Evolutionary conservation across 2,113 vertebrate genomes (phyloP), one percentile per base, ranked within the genome.

Genomic region (Agapornis roseicollis): DNA sequence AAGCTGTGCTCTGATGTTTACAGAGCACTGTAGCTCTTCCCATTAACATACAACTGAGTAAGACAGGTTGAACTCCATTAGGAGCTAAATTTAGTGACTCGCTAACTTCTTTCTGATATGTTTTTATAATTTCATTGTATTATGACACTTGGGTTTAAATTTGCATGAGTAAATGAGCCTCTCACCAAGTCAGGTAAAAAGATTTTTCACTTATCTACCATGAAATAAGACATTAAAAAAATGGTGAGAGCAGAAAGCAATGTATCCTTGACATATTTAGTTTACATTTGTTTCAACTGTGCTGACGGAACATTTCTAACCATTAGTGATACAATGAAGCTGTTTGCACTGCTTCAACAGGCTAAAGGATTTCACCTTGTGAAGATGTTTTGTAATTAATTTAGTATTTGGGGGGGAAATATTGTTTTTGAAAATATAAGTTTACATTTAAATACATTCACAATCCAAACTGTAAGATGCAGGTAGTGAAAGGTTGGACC

Each of bases 141-240:
- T 95, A 96, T 97, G 96, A 97, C 96, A 96, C 88, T 96, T 89
- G 86, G 63, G 96, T 97, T 97, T 90, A 95, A 81, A 97, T 96
- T 97, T 96, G 65, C 95, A 93, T 93, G 96, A 89, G 78, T 94
- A 91, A 97, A 96, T 95, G 93, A 96, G 79, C 93, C 85, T 96
- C 85, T 96, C 80, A 70, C 79, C 56, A 95, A 96, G 87, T 94
- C 92, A 92, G 88, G 94, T 96, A 85, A 82, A 92, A 94, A 93
- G 93, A 95, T 97, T 93, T 95, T 95, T 94, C 90, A 90, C 89
- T 94, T 91, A 80, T 84, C 91, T 92, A 82, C 93, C 86, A 80
- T 88, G 91, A 97, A 97, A 91, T 92, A 95, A 94, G 93, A 89
- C 86, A 74, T 88, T 31, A 73, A 94, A 96, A 96, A 95, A 83